Evolutionary conservation across 2,888 invertebrate species (phyloP), one percentile per base, ranked within the genome.

Genomic region (Petrophora chlorosata): DNA sequence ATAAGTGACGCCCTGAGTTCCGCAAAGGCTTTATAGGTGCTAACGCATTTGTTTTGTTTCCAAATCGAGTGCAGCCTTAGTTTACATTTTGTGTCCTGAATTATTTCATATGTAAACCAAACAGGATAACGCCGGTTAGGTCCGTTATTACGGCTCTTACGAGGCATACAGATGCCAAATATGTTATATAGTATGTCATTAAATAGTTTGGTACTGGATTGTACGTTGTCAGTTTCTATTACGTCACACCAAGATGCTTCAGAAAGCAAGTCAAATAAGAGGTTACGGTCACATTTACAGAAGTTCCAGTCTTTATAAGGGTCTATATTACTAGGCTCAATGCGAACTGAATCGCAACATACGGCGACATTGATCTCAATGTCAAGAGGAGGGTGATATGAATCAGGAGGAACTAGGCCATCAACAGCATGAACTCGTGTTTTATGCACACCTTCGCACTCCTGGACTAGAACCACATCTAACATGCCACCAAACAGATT

Each of bases 401-500:
- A 2, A 10, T 45, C 45, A 1, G 23, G 14, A 0, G 38, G 26
- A 2, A 45, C 45, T 4, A 45, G 13, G 2, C 38, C 38, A 26
- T 45, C 38, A 8, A 7, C n/a, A 5, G 26, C 16, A 2, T 1
- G 8, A 1, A 34, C 34, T 2, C 0, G 17, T 25, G 3, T 15
- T 2, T 3, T 26, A n/a, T n/a, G n/a, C n/a, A n/a, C n/a, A n/a
- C n/a, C n/a, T n/a, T n/a, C n/a, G n/a, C n/a, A n/a, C n/a, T n/a
- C n/a, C n/a, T n/a, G n/a, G n/a, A n/a, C n/a, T n/a, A n/a, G n/a
- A n/a, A n/a, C n/a, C n/a, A n/a, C n/a, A 33, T 45, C 45, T n/a
- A 43, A 15, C 7, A 19, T 43, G n/a, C 42, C 29, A 12, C 34
- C 34, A 35, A 19, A n/a, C 2, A 9, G 12, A 13, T 45, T 45